Evolutionary conservation across 1,140 invertebrate genomes (phyloP), one percentile per base, ranked within the genome.

Genomic region (Paraescarpia echinospica): DNA sequence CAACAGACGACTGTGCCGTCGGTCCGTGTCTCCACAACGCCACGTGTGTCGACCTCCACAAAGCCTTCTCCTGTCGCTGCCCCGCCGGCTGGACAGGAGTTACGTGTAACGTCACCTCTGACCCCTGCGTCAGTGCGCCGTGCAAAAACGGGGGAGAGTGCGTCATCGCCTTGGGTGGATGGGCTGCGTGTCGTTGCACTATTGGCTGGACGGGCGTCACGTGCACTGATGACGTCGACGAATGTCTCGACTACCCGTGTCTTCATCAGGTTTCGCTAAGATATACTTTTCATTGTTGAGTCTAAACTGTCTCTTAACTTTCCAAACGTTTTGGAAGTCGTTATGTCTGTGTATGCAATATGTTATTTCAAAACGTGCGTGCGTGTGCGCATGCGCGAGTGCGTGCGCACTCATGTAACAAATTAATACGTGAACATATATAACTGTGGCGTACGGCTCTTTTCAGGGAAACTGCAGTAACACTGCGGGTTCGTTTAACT

Each of bases 201-300:
- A 77, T 35, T 51, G 93, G 93, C 22, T 94, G 92, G 89, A 92
- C 34, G 35, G 93, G 93, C 22, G 91, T 89, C 31, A 93, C 93
- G 89, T 94, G 93, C 59, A 91, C 93, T 31, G 34, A 48, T 8
- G 91, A 93, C 89, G 92, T 90, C 59, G 59, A 93, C 35, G 91
- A 92, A 89, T 92, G 93, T 41, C 34, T 34, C 35, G 35, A 41
- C 90, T 90, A 2, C 90, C 90, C 34, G 4, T 41, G 35, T 90
- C 90, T 31, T 90, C 90, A 34, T n/a, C 18, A 34, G 34, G 35
- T 90, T 90, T 41, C 18, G 18, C 0, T 90, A 27, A 22, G 35
- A 33, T 35, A 34, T 90, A n/a, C n/a, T n/a, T n/a, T 33, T 35
- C 34, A 34, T 90, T n/a, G 35, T 90, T 90, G 0, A 35, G 0